A percentile compares a stretch with the other conserved stretches of the same genome.
These are phyloP conservation scores for Diarsia rubi DNA, from an alignment of 2,888 invertebrate species.

Conservation along the genomic window DNA sequence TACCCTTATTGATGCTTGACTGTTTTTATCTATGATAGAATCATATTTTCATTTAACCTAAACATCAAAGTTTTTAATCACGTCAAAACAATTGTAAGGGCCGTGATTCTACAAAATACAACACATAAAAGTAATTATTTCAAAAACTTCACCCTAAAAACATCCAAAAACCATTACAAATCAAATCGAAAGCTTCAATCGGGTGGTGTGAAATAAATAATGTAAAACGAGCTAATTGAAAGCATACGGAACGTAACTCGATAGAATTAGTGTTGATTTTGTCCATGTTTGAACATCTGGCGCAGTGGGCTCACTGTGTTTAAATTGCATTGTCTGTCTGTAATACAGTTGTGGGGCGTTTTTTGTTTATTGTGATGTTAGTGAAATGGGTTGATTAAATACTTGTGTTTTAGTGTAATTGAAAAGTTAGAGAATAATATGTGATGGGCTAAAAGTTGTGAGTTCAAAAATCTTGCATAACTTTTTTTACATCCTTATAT, in stretches of 20 bases:
- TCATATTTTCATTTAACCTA: neutral
- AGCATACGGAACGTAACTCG: slow-evolving; percentile 73
- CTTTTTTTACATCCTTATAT: neutral
- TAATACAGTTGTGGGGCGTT: slow-evolving; percentile 68
- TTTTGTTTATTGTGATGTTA: slow-evolving; percentile 57
- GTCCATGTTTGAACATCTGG: slow-evolving; percentile 84
- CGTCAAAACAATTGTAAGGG: neutral
- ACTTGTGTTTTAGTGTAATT: neutral
- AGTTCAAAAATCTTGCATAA: neutral
- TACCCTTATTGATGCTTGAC: neutral
- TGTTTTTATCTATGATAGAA: neutral
- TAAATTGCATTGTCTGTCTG: slow-evolving; percentile 76
- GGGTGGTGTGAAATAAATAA: slow-evolving; percentile 69
- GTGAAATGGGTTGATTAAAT: slow-evolving; percentile 37
- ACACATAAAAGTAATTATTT: slow-evolving; percentile 16
- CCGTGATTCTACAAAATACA: neutral
- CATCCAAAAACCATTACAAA: slow-evolving; percentile 38
- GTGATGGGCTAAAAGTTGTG: too few species aligned
- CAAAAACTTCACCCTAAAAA: slow-evolving; percentile 22
- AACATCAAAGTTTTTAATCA: neutral
- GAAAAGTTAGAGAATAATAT: neutral
- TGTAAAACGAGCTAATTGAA: slow-evolving; percentile 66
- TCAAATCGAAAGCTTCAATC: slow-evolving; percentile 38
- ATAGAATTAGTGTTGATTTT: slow-evolving; percentile 74
- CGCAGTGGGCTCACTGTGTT: slow-evolving; percentile 68